Evolutionary conservation across 2,888 invertebrate genomes (phyloP).

Genomic region (Noctua comes): DNA sequence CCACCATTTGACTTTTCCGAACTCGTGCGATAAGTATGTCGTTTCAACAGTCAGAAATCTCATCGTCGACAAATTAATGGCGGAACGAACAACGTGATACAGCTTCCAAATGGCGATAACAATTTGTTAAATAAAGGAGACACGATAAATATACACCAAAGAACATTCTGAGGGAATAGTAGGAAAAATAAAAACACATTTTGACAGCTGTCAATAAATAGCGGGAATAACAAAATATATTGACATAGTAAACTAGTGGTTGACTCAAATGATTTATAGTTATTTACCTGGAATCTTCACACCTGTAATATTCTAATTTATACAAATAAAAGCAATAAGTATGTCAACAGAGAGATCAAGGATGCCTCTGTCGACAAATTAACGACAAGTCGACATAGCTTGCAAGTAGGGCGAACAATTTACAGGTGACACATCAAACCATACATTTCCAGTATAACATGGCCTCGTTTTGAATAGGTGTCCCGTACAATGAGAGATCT

Average conservation of each 20-base stretch:
- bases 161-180: background rate
- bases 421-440: background rate
- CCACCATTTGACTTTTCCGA: slow-evolving; percentile 1
- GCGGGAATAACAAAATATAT: background rate
- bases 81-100: slow-evolving; percentile 9
- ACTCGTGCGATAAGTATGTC: slow-evolving; percentile 25
- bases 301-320: background rate
- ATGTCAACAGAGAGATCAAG: background rate
- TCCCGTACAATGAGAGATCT: too few relatives aligned
- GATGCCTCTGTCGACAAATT: slow-evolving; percentile 1
- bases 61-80: slow-evolving; percentile 12
- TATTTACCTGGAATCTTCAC: background rate
- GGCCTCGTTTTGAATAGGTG: too few relatives aligned
- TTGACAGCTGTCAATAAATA: background rate
- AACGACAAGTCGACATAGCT: background rate
- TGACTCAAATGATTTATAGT: background rate
- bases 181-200: background rate
- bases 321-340: background rate
- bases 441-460: too few relatives aligned
- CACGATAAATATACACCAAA: background rate
- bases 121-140: slow-evolving; percentile 8
- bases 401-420: background rate
- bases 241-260: background rate
- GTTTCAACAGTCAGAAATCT: slow-evolving; percentile 17
- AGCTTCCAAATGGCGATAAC: slow-evolving; percentile 12